phyloP scores from a whole-genome alignment of 2,113 vertebrate species.

The Equus quagga region DNA sequence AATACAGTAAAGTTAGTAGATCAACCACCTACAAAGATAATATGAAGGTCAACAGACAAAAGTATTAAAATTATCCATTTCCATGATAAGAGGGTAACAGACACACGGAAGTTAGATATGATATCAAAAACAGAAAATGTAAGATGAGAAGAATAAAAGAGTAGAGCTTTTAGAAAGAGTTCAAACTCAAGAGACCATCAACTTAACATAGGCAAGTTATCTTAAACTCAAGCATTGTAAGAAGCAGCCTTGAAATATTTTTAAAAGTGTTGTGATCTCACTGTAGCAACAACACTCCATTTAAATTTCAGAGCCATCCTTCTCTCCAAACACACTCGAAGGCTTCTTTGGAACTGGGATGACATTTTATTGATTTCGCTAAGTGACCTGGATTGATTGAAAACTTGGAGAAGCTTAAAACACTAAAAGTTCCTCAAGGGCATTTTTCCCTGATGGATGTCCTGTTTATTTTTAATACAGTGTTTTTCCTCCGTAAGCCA shows the following conservation, averaged over 20 bases:
- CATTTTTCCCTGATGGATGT: background rate
- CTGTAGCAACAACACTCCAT: background rate
- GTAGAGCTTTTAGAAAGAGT: no score
- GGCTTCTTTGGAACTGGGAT: constrained; percentile 1
- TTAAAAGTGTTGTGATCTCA: background rate
- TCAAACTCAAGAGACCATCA: no score
- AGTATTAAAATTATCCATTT: no score
- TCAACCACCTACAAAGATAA: no score
- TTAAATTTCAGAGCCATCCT: constrained; percentile 50
- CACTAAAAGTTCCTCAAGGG: constrained; percentile 33
- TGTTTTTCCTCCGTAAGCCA: background rate
- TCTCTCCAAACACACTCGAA: constrained; percentile 46
- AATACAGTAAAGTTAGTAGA: no score
- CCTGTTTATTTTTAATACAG: constrained; percentile 49
- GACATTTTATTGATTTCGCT: constrained; percentile 65
- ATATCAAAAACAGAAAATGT: no score
- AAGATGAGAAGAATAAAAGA: no score
- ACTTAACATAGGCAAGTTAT: background rate
- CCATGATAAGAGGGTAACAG: no score
- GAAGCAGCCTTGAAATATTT: background rate
- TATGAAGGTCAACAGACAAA: no score
- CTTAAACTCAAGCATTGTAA: background rate
- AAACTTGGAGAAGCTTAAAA: constrained; percentile 64
- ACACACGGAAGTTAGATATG: no score
- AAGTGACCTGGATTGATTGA: constrained; percentile 70